Percentiles rank a stretch among this genome's conserved stretches.
Evolutionary conservation across 2,888 invertebrate genomes (phyloP).

Genomic region (Deroplatys truncata): DNA sequence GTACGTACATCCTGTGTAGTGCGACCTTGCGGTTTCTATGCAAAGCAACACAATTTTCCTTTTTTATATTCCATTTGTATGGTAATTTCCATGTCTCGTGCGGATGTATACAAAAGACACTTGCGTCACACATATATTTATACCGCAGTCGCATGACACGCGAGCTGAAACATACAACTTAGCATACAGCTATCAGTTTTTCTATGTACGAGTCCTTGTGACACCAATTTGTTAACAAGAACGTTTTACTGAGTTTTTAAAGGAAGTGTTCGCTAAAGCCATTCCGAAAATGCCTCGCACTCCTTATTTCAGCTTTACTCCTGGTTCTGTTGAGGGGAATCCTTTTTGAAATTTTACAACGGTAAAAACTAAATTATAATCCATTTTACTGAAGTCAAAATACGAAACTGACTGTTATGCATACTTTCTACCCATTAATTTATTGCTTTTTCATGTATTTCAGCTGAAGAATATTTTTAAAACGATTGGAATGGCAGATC

Average conservation of each 20-base stretch:
- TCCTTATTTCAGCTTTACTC: no score
- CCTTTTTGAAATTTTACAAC: no score
- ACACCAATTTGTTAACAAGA: neutral
- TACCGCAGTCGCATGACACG: neutral
- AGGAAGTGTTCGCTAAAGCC: no score
- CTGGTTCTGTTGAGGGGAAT: no score
- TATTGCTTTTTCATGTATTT: no score
- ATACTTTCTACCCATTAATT: no score
- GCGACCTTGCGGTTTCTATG: neutral
- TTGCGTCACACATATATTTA: neutral
- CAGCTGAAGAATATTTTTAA: no score
- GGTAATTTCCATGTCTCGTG: neutral
- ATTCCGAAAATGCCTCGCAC: no score
- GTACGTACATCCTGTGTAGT: neutral
- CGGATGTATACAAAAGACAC: neutral
- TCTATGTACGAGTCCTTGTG: neutral
- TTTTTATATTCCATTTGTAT: neutral
- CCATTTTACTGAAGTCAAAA: no score
- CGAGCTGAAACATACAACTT: neutral
- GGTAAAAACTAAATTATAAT: no score
- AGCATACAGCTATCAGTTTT: neutral
- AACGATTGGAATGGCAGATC: no score
- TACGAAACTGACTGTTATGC: no score
- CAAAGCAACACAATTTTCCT: neutral
- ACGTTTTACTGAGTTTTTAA: neutral